These are phyloP conservation scores for Pseudopipra pipra DNA, from an alignment of 2,113 vertebrate species.

Conservation along the genomic window DNA sequence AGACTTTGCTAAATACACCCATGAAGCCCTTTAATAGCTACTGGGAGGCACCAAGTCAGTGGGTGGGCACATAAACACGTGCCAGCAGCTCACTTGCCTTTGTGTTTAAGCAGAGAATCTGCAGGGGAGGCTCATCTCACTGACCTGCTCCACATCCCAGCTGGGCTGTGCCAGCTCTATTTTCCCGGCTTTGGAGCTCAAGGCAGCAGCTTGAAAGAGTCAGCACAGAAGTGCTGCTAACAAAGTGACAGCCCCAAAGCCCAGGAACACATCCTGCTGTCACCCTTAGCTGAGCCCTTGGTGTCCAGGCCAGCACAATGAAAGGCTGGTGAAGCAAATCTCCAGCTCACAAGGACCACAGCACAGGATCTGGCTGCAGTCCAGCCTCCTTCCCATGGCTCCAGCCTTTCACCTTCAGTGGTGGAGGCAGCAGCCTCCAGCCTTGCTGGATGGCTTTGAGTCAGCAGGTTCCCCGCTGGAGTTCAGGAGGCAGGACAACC, in stretches of 20 bases:
- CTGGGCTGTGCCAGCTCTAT: accelerated
- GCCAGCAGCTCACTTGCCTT: not conserved
- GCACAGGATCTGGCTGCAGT: not conserved
- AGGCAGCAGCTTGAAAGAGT: not conserved
- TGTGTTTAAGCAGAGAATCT: not conserved
- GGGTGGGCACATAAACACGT: not conserved
- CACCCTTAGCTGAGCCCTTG: not conserved
- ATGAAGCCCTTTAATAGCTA: not conserved
- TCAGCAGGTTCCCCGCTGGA: not conserved
- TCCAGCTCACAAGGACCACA: not conserved
- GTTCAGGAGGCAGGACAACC: not conserved
- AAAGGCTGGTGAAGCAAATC: not conserved
- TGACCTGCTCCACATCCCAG: not conserved
- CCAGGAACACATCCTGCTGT: not conserved
- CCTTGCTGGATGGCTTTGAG: not conserved
- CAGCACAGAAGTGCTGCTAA: not conserved
- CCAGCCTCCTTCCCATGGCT: not conserved
- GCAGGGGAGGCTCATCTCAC: not conserved
- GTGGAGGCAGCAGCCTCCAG: not conserved
- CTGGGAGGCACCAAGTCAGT: not conserved
- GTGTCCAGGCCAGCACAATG: not conserved
- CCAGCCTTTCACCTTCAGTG: not conserved
- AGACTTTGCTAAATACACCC: not conserved
- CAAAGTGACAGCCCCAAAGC: not conserved
- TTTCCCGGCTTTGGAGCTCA: not conserved